Base-by-base conservation (phyloP, 1,140 invertebrate genomes). In the Pseudobourletiella spinata region DNA sequence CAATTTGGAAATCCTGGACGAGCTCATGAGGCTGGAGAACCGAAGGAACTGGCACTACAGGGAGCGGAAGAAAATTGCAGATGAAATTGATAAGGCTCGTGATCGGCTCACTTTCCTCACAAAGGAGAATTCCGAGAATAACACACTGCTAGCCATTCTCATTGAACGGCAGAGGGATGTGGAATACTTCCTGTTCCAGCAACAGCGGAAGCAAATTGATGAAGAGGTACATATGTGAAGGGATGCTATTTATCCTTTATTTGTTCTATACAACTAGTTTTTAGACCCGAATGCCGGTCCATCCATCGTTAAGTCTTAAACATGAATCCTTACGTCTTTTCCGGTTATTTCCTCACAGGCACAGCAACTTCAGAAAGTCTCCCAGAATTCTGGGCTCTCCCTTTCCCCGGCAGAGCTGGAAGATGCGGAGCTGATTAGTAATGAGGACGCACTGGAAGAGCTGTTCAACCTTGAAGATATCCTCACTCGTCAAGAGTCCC, bases 141-240 rank as follows among this genome's bases (percentile, higher is more conserved):
- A 69, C 43, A 43, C 39, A 2, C 43, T 66, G 0, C 32, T 64
- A n/a, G 64, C 68, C 0, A 63, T 64, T 32, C 30, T 67, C 4
- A 44, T 67, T 8, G 62, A 69, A 32, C 28, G 68, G 24, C 25
- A 64, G 35, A 54, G 64, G 32, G 65, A 69, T 43, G 29, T 69
- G 0, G 59, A 65, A 2, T 65, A 59, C 30, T 64, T 56, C 20
- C n/a, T 68, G 18, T 32, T 26, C 16, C n/a, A 55, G 35, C 58
- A 65, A 30, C 51, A 25, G 25, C 44, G 39, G 43, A 58, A 18
- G 20, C 6, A 3, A 51, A 54, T 30, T 30, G 24, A 32, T 30
- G 24, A 48, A 29, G 18, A 51, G 55, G 39, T 28, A 25, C 39
- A 3, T n/a, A 8, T 20, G 2, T 30, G 18, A 6, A 42, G 1